phyloP scores from a whole-genome alignment of 2,113 vertebrate genomes.

The Corvus hawaiiensis region DNA sequence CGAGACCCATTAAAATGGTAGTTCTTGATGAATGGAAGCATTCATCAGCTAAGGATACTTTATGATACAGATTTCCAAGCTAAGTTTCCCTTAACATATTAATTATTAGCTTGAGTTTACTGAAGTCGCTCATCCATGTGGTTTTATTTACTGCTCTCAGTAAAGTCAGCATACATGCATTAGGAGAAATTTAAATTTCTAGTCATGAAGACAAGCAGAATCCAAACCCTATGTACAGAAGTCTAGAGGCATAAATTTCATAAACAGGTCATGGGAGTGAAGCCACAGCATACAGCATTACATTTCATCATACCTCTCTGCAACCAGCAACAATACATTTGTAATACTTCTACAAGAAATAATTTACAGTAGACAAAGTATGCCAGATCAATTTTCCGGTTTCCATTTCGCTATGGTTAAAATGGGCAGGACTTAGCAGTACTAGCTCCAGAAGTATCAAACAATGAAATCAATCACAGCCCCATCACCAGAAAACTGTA shows the following conservation, averaged over 20 bases:
- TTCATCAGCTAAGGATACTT: conserved; percentile 2
- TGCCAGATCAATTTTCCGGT: neutral
- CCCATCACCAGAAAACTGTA: neutral
- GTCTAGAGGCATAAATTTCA: conserved; percentile 3
- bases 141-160: neutral
- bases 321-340: neutral
- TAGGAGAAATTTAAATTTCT: conserved; percentile 3
- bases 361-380: neutral
- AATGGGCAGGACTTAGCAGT: neutral
- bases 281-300: neutral
- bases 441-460: neutral
- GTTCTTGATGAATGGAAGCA: conserved; percentile 35
- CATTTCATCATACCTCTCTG: neutral
- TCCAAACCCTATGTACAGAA: neutral
- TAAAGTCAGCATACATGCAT: neutral
- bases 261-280: conserved; percentile 2
- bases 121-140: neutral
- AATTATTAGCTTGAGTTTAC: conserved; percentile 19
- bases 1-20: conserved; percentile 14
- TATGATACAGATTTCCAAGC: neutral
- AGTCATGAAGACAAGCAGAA: conserved; percentile 3
- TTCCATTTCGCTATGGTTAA: neutral
- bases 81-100: neutral
- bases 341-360: neutral
- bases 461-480: neutral